phyloP scores from a whole-genome alignment of 2,113 vertebrate species.

The Dissostichus mawsoni region DNA sequence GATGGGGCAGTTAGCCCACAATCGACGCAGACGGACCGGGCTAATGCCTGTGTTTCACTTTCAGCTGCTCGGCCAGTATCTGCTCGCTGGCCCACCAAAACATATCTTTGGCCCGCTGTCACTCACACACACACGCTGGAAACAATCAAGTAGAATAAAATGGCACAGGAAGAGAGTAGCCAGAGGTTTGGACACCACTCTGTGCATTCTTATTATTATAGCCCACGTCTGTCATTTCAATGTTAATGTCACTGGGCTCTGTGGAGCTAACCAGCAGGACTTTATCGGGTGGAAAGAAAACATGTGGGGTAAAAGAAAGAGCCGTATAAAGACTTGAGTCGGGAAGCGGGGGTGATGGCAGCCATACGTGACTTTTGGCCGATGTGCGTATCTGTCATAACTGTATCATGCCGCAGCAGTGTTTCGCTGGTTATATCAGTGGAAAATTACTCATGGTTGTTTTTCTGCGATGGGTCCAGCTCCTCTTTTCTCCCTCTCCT shows the following conservation, averaged over 20 bases:
- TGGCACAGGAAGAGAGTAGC: conserved; percentile 78
- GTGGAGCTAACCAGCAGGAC: conserved; percentile 15
- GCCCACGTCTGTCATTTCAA: conserved; percentile 75
- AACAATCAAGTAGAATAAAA: conserved; percentile 77
- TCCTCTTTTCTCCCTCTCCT: conserved; percentile 16
- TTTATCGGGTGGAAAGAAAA: conserved; percentile 20
- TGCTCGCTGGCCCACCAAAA: conserved; percentile 71
- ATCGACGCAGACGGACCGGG: conserved; percentile 16
- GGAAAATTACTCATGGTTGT: conserved; percentile 79
- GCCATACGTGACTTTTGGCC: conserved; percentile 36
- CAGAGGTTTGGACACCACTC: conserved; percentile 64
- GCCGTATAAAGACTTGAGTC: conserved; percentile 10
- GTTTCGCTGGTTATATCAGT: conserved; percentile 68
- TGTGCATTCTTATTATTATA: conserved; percentile 65
- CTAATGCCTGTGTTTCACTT: conserved; percentile 63
- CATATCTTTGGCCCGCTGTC: conserved; percentile 75
- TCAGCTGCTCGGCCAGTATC: conserved; percentile 72
- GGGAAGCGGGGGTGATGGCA: not conserved
- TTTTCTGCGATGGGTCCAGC: conserved; percentile 53
- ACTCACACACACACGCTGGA: conserved; percentile 79
- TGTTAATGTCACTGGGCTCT: conserved; percentile 66
- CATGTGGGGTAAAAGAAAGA: conserved; percentile 14
- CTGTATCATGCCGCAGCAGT: conserved; percentile 50
- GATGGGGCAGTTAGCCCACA: conserved; percentile 36
- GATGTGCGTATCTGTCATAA: conserved; percentile 48